Evolutionary conservation across 2,113 vertebrate species (phyloP), one percentile per base, ranked within the genome.

Genomic region (Hypomesus transpacificus): DNA sequence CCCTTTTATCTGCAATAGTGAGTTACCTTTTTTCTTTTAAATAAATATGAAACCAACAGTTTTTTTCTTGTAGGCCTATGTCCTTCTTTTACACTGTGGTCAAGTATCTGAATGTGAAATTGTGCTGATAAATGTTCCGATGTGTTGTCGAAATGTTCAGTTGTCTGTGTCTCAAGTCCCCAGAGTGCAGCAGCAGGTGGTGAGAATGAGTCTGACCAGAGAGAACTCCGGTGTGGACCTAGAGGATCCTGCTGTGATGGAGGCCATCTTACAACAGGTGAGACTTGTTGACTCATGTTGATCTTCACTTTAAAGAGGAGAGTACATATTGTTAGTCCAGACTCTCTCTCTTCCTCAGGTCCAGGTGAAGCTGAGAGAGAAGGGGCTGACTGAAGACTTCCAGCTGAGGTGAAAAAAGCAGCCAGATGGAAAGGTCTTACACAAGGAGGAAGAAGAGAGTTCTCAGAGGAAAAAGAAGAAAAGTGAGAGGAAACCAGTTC

Each of bases 381-480:
- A 63, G 1, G n/a, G 52, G 1, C 53, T 80, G 20, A 0, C 28
- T 18, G 60, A 50, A 22, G 63, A 54, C 3, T n/a, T 31, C 46
- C 53, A 16, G 14, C 14, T 59, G 14, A 67, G 51, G 1, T 76
- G 78, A 56, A 67, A 0, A 7, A 50, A 14, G 24, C 21, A 72
- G 9, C 66, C 39, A 14, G 53, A 62, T 56, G 79, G 75, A 34
- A 72, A 39, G 1, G 26, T 77, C 26, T 77, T 77, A 21, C 8
- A 71, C 11, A 21, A 67, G 46, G 57, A 58, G 57, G n/a, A 22
- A 21, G 57, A 16, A 28, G 74, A 18, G 71, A 73, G 24, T 26
- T 26, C 24, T 46, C 77, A 6, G 31, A 34, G 7, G 31, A 34
- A 34, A 17, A 11, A 1, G 28, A 46, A 46, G 39, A 34, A 34